Percentiles rank a stretch among this genome's conserved stretches.
Evolutionary conservation across 1,140 invertebrate species (phyloP).

Genomic region (Cydia strobilella): DNA sequence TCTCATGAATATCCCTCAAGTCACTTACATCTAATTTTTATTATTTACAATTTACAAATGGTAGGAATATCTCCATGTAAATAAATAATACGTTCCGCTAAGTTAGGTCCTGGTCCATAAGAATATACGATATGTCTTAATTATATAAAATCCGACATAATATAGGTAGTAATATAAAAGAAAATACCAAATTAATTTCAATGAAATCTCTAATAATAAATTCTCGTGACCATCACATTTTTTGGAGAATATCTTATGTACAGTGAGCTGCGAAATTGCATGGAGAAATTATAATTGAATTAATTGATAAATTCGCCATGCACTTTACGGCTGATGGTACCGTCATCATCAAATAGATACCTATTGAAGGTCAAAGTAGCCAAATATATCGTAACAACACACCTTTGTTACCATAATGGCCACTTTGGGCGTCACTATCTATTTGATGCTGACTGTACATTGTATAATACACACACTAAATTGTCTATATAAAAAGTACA

Average conservation of each 20-base stretch:
- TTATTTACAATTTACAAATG: conserved; percentile 27
- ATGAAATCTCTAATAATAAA: conserved; percentile 41
- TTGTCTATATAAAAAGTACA: not conserved
- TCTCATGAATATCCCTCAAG: conserved; percentile 17
- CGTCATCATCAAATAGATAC: not conserved
- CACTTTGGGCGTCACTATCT: too few species aligned
- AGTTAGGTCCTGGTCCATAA: conserved; percentile 34
- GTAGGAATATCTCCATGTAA: conserved; percentile 9
- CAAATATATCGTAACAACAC: too few species aligned
- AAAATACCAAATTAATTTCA: conserved; percentile 45
- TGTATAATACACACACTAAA: not conserved
- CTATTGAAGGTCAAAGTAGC: not conserved
- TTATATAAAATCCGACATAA: conserved; percentile 38
- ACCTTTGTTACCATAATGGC: not conserved
- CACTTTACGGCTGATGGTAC: too few species aligned
- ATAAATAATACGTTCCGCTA: conserved; percentile 36
- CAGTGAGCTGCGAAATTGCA: too few species aligned
- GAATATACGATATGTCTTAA: conserved; percentile 37
- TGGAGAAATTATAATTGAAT: too few species aligned
- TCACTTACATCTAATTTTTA: conserved; percentile 3
- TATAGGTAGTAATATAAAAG: conserved; percentile 35
- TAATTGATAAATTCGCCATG: too few species aligned
- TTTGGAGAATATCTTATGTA: not conserved
- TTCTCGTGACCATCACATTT: conserved; percentile 1
- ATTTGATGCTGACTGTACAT: too few species aligned